phyloP scores from a whole-genome alignment of 2,113 vertebrate genomes.

The Misgurnus mizolepis region DNA sequence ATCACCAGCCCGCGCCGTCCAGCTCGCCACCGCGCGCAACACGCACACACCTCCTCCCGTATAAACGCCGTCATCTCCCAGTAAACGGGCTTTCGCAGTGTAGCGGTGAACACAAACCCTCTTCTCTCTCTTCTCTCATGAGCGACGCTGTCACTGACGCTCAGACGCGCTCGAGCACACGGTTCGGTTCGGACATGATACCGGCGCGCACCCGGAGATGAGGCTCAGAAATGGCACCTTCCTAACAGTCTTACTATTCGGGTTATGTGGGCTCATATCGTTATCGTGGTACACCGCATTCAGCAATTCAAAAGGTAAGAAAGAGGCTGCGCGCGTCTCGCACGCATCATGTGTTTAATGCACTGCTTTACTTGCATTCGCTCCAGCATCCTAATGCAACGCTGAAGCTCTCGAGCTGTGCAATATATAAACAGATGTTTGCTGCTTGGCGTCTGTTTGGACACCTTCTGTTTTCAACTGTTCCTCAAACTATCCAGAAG shows the following conservation, averaged over 20 bases:
- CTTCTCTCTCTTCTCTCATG: background rate
- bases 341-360: background rate
- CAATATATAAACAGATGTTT: background rate
- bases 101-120: background rate
- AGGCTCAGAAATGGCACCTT: conserved; percentile 93
- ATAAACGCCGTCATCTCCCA: conserved; percentile 12
- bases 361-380: background rate
- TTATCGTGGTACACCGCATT: conserved; percentile 97
- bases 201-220: conserved; percentile 80
- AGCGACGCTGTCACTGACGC: conserved; percentile 24
- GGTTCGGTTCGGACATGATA: conserved; percentile 76
- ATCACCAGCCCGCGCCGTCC: background rate
- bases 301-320: conserved; percentile 92
- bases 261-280: conserved; percentile 91
- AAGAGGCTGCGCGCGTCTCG: background rate
- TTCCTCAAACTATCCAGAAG: conserved; percentile 23
- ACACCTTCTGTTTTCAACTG: background rate
- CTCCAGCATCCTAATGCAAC: background rate
- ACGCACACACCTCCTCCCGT: conserved; percentile 5
- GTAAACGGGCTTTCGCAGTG: conserved; percentile 19
- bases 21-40: too few relatives aligned
- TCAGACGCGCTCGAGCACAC: conserved; percentile 28
- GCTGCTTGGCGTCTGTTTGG: background rate
- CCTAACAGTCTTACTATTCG: conserved; percentile 92
- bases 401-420: background rate